Base-by-base conservation (phyloP, 2,113 vertebrate genomes). In the Fukomys damarensis region DNA sequence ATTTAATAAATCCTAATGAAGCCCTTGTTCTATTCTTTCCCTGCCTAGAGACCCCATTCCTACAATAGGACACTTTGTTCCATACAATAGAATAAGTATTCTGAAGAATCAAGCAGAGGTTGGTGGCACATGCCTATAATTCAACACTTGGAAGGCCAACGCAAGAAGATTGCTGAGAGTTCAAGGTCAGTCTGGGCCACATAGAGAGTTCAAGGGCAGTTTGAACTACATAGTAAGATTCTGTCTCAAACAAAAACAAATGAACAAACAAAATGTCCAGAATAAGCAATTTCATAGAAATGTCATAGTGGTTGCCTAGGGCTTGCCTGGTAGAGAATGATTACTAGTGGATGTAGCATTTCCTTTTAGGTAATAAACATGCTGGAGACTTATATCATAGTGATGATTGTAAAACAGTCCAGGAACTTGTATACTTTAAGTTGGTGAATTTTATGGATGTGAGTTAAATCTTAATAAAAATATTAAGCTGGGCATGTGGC, bases 401-500 rank as follows among this genome's bases (percentile, higher is more conserved):
- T 5, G 24, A 68, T 49, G 26, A 81, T 28, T 35, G 56, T 20
- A 56, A 30, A 86, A n/a, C n/a, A 83, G 35, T 49, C 46, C 38
- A 68, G 54, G 24, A 84, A 79, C 61, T 24, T 86, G 65, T 95
- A 56, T 5, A 10, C 70, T 68, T 85, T 59, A 79, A 80, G 54
- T 66, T 35, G 35, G 41, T 43, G 63, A 54, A 70, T 85, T 79
- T 81, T 76, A 46, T 79, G 59, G 17, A 66, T 77, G 28, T 88
- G 41, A 77, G 35, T 88, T 88, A 58, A 80, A 86, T 66, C 20
- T 92, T 56, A 85, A 86, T 49, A 72, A 92, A 89, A 89, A 38
- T 24, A 26, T 41, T 58, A 38, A 58, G 5, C 10, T 76, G 43
- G 13, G 41, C 70, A 74, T 43, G 70, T 74, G 38, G 26, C 14